Percentiles rank a stretch among this genome's conserved stretches.
These are phyloP conservation scores for Glyphotaelius pellucidus DNA, from an alignment of 2,888 invertebrate species.

Conservation along the genomic window DNA sequence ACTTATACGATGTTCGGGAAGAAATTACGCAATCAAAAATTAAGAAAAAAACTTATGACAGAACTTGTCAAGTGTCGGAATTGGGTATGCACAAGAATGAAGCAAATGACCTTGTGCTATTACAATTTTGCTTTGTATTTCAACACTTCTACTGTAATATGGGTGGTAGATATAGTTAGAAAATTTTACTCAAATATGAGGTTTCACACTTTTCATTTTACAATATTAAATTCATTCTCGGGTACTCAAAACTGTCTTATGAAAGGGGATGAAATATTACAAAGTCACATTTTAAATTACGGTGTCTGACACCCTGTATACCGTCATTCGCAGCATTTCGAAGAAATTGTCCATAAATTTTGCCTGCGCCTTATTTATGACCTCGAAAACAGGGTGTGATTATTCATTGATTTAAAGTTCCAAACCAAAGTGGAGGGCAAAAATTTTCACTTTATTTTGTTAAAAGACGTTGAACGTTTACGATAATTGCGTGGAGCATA, in stretches of 20 bases:
- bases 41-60: not conserved
- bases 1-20: too few species aligned
- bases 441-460: constrained; percentile 30
- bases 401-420: constrained; percentile 60
- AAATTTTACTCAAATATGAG: not conserved
- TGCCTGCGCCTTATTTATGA: constrained; percentile 43
- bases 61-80: not conserved
- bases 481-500: not conserved
- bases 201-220: not conserved
- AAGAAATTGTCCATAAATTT: constrained; percentile 52
- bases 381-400: constrained; percentile 51
- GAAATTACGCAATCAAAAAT: too few species aligned
- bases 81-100: not conserved
- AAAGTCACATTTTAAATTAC: not conserved
- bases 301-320: not conserved
- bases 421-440: constrained; percentile 28
- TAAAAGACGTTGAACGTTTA: constrained; percentile 48
- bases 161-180: not conserved
- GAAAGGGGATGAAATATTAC: not conserved
- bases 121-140: not conserved
- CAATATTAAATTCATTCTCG: not conserved
- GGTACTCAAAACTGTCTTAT: not conserved
- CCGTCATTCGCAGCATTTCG: not conserved
- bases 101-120: not conserved
- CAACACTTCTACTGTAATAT: not conserved